Conservation (phyloP, 2,888 invertebrate genomes). For the Craniophora ligustri region DNA sequence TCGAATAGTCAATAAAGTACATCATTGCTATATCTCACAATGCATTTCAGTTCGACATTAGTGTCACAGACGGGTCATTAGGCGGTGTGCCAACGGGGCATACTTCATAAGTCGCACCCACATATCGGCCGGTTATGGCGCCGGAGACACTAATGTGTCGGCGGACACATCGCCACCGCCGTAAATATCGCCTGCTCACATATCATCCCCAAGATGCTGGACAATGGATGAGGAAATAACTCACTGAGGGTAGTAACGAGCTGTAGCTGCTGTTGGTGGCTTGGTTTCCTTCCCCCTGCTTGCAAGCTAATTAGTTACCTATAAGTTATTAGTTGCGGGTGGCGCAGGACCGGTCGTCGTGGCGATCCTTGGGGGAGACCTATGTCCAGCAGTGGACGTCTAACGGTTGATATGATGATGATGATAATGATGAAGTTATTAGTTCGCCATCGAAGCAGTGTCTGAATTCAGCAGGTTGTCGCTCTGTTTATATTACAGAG, state of each 20-base stretch:
- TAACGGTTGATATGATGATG: too few relatives aligned
- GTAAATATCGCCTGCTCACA: constrained; percentile 21
- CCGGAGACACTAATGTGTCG: constrained; percentile 46
- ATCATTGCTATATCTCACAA: background rate
- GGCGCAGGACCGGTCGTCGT: too few relatives aligned
- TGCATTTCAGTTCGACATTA: background rate
- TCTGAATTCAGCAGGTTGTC: too few relatives aligned
- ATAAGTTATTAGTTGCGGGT: too few relatives aligned
- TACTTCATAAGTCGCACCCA: constrained; percentile 32
- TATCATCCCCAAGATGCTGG: constrained; percentile 6
- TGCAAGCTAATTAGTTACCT: background rate
- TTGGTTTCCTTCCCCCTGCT: background rate
- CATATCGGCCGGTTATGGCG: constrained; percentile 23
- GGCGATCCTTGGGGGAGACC: too few relatives aligned
- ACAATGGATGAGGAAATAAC: background rate
- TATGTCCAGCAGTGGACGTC: too few relatives aligned
- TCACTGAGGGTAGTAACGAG: background rate
- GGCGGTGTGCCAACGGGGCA: constrained; percentile 42
- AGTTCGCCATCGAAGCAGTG: too few relatives aligned
- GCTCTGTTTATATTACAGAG: too few relatives aligned
- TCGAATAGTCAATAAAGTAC: background rate
- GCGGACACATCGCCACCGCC: constrained; percentile 32
- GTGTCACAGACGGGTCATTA: constrained; percentile 34
- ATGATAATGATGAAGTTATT: too few relatives aligned
- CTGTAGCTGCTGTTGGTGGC: background rate